Percentiles rank a stretch among this genome's conserved stretches.
These are phyloP conservation scores for Psococerastis gibbosa DNA, from an alignment of 2,888 invertebrate species.

Conservation along the genomic window DNA sequence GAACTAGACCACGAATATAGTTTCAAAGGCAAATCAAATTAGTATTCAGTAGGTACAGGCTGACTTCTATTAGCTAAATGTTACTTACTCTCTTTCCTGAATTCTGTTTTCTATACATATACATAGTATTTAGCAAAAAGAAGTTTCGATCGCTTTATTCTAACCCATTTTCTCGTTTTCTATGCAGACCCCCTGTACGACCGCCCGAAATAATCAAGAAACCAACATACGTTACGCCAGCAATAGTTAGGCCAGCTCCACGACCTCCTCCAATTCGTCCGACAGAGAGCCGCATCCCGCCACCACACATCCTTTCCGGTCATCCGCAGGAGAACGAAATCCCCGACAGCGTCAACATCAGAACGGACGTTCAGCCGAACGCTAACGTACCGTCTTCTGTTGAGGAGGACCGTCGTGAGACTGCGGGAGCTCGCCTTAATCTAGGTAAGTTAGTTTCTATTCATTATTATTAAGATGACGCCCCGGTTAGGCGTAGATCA, in stretches of 20 bases:
- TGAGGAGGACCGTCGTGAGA: slow-evolving; percentile 26
- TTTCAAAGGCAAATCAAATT: no score
- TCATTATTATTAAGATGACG: no score
- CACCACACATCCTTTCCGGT: slow-evolving; percentile 29
- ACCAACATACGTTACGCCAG: slow-evolving; percentile 4
- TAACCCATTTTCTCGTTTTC: no score
- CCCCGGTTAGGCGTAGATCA: no score
- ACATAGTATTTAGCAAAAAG: no score
- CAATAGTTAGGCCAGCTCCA: background rate
- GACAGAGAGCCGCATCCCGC: slow-evolving; percentile 25
- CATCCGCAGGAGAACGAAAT: slow-evolving; percentile 73
- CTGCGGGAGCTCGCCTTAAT: slow-evolving; percentile 45
- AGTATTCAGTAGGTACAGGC: no score
- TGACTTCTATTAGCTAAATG: no score
- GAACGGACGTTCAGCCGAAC: slow-evolving; percentile 27
- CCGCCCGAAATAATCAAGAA: slow-evolving; percentile 26
- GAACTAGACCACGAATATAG: no score
- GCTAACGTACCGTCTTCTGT: slow-evolving; percentile 37
- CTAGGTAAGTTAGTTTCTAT: slow-evolving; percentile 36
- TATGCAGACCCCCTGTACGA: slow-evolving; percentile 17
- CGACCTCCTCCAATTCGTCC: background rate
- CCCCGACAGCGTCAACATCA: slow-evolving; percentile 23
- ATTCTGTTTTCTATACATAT: no score
- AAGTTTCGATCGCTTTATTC: no score
- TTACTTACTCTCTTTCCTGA: no score